Conservation (phyloP, 2,797 vertebrate genomes). For the Ara ararauna region DNA sequence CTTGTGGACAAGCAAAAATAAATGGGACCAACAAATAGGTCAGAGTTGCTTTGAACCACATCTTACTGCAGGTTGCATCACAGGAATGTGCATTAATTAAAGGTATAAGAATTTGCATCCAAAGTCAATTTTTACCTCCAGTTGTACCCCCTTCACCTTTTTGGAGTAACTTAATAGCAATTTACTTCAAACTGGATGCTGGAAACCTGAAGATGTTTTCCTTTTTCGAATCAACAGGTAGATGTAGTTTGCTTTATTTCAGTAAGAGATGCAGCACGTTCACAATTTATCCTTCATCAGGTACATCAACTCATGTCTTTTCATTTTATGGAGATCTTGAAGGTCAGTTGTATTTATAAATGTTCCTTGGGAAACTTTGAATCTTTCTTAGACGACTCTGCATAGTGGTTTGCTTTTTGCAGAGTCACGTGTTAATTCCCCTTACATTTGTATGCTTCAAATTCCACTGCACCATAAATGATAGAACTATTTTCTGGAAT, state of each 20-base stretch:
- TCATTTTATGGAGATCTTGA: neutral
- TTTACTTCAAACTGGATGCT: neutral
- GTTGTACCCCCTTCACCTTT: neutral
- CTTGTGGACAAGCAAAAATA: neutral
- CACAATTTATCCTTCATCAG: neutral
- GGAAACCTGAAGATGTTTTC: neutral
- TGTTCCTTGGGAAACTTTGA: neutral
- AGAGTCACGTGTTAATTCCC: neutral
- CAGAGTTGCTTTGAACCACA: neutral
- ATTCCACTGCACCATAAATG: neutral
- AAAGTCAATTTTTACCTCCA: neutral
- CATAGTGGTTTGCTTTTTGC: neutral
- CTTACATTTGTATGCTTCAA: neutral
- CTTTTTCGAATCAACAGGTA: neutral
- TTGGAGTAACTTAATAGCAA: neutral
- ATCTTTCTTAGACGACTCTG: neutral
- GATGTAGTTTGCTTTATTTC: neutral
- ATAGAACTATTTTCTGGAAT: neutral
- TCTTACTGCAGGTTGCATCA: neutral
- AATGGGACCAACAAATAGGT: neutral
- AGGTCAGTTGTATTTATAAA: neutral
- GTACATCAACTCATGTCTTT: neutral
- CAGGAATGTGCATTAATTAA: neutral
- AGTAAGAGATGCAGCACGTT: neutral
- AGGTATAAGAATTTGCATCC: neutral